These are phyloP conservation scores for Rhamnusium bicolor DNA, from an alignment of 2,888 invertebrate genomes.

Conservation along the genomic window DNA sequence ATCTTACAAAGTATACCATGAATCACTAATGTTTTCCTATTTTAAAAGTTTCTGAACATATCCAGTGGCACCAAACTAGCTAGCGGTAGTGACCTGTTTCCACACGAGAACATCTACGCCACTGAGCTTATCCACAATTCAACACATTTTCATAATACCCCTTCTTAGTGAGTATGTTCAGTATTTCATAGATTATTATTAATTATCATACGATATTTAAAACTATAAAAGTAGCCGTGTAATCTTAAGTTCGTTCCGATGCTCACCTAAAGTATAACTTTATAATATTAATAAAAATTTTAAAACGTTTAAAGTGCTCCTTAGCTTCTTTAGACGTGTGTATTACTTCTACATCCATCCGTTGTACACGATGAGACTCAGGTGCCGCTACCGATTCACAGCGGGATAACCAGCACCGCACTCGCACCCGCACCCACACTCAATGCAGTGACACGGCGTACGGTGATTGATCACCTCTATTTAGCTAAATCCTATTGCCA, in stretches of 20 bases:
- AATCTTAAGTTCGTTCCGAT: not conserved
- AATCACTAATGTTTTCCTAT: no score
- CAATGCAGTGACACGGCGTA: constrained; percentile 68
- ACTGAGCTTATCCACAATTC: no score
- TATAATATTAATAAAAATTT: not conserved
- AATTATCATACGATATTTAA: not conserved
- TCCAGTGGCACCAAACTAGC: no score
- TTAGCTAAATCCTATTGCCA: constrained; percentile 70
- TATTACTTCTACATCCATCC: constrained; percentile 26
- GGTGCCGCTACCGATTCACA: constrained; percentile 64
- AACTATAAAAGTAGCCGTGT: not conserved
- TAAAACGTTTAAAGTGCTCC: constrained; percentile 3
- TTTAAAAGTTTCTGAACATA: no score
- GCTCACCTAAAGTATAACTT: not conserved
- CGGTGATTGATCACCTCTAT: constrained; percentile 70
- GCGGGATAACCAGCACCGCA: constrained; percentile 62
- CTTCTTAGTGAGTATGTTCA: no score
- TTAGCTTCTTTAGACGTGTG: constrained; percentile 10
- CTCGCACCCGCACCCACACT: constrained; percentile 52
- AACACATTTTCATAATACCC: no score
- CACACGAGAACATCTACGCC: no score
- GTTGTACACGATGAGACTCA: constrained; percentile 58
- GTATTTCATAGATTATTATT: no score
- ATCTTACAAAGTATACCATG: no score
- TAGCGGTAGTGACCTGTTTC: no score